Base-by-base conservation (phyloP, 2,113 vertebrate species). In the Athene cunicularia region DNA sequence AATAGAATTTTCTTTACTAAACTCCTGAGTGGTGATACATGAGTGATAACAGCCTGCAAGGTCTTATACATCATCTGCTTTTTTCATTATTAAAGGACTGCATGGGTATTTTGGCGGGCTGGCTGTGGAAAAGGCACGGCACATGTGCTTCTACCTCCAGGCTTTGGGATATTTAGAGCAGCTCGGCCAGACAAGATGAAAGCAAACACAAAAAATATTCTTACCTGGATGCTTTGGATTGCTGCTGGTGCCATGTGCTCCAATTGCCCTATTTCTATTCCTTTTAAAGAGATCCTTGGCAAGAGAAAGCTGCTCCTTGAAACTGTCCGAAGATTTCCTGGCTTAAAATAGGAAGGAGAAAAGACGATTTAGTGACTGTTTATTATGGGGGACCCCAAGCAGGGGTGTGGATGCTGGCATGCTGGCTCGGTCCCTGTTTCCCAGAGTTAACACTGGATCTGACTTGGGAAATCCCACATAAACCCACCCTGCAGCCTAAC, bases 121-220 rank as follows among this genome's bases (percentile, higher is more conserved):
- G 83, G 88, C 52, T 39, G 23, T 39, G 43, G 88, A 62, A 64
- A 70, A 90, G 30, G 67, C 73, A 39, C 5, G 18, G 81, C 68
- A 75, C 64, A 13, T 7, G n/a, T 8, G 67, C 79, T 93, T 81
- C 88, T 67, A 19, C 76, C 88, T 62, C 41, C 30, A 41, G 92
- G 88, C 49, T 43, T 77, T 9, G 14, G 81, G 80, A 33, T 90
- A 76, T 37, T 92, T 71, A 63, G 77, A 94, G 90, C 16, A 1
- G 37, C 70, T 63, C 6, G 33, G 80, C 39, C 63, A 72, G 64
- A 41, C 41, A 50, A 92, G 90, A 71, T 68, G 88, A 93, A 97
- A 96, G 95, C 58, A 43, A 94, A 84, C 37, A 66, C 41, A 28
- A 5, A 23, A 49, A 81, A 52, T 18, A 32, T 17, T 41, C 66